These are phyloP conservation scores for Shinisaurus crocodilurus DNA, from an alignment of 2,113 vertebrate genomes.

Conservation along the genomic window DNA sequence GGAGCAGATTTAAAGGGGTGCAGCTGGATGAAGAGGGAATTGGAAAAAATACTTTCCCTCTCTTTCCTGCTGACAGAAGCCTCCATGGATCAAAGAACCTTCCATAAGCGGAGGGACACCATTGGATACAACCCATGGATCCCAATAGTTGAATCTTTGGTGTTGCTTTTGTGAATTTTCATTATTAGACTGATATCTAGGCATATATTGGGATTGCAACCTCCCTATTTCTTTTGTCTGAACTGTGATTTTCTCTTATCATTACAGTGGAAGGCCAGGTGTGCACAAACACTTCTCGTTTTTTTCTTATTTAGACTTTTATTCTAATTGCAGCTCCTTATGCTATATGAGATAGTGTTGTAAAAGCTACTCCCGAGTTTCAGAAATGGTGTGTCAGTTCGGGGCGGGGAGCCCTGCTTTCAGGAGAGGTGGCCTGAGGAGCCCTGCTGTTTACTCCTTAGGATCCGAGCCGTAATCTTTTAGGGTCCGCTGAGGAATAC, in stretches of 20 bases:
- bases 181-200: background rate
- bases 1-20: no score
- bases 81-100: no score
- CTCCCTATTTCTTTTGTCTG: background rate
- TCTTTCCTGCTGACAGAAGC: no score
- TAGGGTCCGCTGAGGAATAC: background rate
- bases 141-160: background rate
- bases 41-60: no score
- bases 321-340: background rate
- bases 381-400: background rate
- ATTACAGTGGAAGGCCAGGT: background rate
- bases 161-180: background rate
- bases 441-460: background rate
- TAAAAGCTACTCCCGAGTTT: background rate
- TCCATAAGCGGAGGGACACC: no score
- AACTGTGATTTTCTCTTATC: background rate
- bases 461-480: no score
- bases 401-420: background rate
- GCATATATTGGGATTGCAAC: background rate
- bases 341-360: background rate
- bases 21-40: no score
- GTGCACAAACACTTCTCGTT: no score
- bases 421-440: background rate
- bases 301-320: background rate
- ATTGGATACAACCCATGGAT: no score